These are phyloP conservation scores for Salvelinus namaycush DNA, from an alignment of 2,113 vertebrate genomes.

Conservation along the genomic window DNA sequence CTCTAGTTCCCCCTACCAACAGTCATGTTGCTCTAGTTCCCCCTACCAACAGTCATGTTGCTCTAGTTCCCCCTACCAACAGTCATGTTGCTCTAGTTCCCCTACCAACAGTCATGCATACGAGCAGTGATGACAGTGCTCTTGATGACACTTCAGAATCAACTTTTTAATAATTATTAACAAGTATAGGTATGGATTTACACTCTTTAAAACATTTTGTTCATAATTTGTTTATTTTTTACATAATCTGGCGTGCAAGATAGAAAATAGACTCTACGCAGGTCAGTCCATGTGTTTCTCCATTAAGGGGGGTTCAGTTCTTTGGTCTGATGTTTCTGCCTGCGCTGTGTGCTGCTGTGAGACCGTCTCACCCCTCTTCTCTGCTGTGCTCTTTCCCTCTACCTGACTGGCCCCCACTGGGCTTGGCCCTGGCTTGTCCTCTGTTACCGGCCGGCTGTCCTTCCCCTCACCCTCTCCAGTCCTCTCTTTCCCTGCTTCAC, in stretches of 20 bases:
- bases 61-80: too few species aligned
- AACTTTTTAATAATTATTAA: slow-evolving; percentile 74
- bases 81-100: too few species aligned
- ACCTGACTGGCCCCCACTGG: background rate
- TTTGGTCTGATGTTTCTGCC: slow-evolving; percentile 71
- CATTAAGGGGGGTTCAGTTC: slow-evolving; percentile 66
- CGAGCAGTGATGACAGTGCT: slow-evolving; percentile 23
- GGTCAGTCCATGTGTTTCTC: slow-evolving; percentile 55
- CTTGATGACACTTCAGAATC: slow-evolving; percentile 64
- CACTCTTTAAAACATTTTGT: slow-evolving; percentile 58
- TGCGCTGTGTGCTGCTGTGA: slow-evolving; percentile 62
- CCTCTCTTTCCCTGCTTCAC: slow-evolving; percentile 13
- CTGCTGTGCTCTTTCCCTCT: slow-evolving; percentile 5
- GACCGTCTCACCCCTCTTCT: slow-evolving; percentile 40
- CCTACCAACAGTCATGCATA: too few species aligned
- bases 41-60: too few species aligned
- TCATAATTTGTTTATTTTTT: slow-evolving; percentile 64
- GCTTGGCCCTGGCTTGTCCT: slow-evolving; percentile 33
- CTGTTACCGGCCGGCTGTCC: slow-evolving; percentile 30
- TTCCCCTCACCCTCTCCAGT: slow-evolving; percentile 16
- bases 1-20: too few species aligned
- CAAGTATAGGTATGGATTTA: slow-evolving; percentile 74
- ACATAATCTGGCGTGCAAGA: slow-evolving; percentile 78
- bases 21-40: too few species aligned
- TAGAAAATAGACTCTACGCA: slow-evolving; percentile 72